Evolutionary conservation across 2,888 invertebrate genomes (phyloP), one percentile per base, ranked within the genome.

Genomic region (Eristalis pertinax): DNA sequence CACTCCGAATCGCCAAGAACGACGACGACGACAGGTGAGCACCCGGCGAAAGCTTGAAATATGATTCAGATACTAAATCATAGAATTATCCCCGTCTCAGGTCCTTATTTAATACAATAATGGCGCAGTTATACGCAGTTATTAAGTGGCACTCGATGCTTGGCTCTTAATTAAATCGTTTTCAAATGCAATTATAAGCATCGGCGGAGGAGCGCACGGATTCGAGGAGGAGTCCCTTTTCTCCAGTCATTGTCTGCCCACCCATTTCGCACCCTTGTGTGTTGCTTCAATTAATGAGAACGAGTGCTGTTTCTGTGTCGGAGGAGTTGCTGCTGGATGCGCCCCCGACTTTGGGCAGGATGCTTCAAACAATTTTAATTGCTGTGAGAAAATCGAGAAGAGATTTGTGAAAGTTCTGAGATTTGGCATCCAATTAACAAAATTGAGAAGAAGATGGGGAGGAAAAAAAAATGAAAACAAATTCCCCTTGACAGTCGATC

Each of bases 81-180:
- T 43, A 70, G 43, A 73, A 77, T 85, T 73, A 85, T 73, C 73
- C 43, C 60, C 35, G 41, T 50, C 75, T 79, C 22, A n/a, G 62
- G 60, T 56, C 56, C 72, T 76, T 50, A 73, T 24, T 60, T 65
- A 68, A 77, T 60, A 50, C 19, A 69, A 85, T 64, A 81, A 73
- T 56, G 73, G 69, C 7, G 19, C 19, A 19, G 5, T 19, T 50
- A n/a, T 50, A 50, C 50, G 50, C 19, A 73, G 58, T 73, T 85
- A 60, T 77, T 81, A 85, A 85, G 85, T 81, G 73, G 81, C 73
- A 85, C 85, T 85, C 73, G 69, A 85, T 81, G 32, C 60, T 60
- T 22, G 10, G 58, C 68, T 81, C 69, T 85, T 81, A 85, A 85
- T 85, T 85, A 81, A 85, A 81, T 81, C 73, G 56, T 19, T 85